These are phyloP conservation scores for Montifringilla adamsi DNA, from an alignment of 2,113 vertebrate species.

Conservation along the genomic window DNA sequence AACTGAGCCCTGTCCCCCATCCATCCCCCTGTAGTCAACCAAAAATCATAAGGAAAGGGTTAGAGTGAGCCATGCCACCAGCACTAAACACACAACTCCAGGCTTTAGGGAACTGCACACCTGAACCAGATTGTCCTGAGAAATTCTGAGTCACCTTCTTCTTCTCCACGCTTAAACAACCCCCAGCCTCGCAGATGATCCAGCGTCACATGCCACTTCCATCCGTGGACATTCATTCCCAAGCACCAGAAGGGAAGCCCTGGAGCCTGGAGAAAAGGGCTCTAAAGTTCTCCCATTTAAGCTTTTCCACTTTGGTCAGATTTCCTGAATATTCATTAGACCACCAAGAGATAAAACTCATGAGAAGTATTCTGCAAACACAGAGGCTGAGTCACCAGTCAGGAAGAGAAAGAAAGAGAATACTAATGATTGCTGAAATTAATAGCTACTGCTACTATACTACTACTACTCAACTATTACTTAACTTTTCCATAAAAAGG, in stretches of 20 bases:
- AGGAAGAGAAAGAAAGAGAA: neutral
- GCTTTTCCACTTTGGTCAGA: neutral
- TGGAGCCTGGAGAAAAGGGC: neutral
- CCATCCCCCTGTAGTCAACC: fast-evolving
- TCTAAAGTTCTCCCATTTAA: neutral
- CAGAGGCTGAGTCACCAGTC: neutral
- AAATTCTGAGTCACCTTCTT: neutral
- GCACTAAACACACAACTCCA: neutral
- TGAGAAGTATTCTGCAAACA: neutral
- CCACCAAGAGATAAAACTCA: neutral
- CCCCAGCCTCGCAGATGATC: neutral
- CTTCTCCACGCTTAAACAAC: neutral
- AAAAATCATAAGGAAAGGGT: neutral
- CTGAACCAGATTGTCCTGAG: neutral
- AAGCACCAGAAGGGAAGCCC: neutral
- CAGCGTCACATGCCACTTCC: neutral
- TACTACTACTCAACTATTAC: neutral
- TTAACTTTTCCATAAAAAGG: neutral
- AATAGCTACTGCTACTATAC: neutral
- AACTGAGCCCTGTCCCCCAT: neutral
- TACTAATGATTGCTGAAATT: neutral
- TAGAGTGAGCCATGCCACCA: neutral
- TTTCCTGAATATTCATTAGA: neutral
- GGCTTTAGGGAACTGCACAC: neutral
- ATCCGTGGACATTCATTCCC: neutral